Evolutionary conservation across 2,888 invertebrate species (phyloP).

Genomic region (Ceratothoa steindachneri): DNA sequence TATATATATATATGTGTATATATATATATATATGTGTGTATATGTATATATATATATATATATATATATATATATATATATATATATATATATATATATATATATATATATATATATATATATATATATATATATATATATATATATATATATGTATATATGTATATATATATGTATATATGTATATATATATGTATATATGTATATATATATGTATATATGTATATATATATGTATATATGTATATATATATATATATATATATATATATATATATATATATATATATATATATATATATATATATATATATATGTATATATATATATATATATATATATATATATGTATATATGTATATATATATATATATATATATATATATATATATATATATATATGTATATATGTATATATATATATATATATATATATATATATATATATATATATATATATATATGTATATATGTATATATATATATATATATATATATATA

Average conservation of each 20-base stretch:
- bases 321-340: constrained; percentile 25
- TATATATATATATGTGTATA: not conserved
- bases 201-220: constrained; percentile 15
- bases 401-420: constrained; percentile 21
- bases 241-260: constrained; percentile 1
- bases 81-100: constrained; percentile 23
- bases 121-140: constrained; percentile 22
- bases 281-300: constrained; percentile 25
- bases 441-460: constrained; percentile 22
- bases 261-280: constrained; percentile 22
- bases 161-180: constrained; percentile 10
- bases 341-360: constrained; percentile 24
- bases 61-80: constrained; percentile 17
- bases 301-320: constrained; percentile 24
- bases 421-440: constrained; percentile 18
- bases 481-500: too few species aligned
- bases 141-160: constrained; percentile 23
- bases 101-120: constrained; percentile 24
- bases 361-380: constrained; percentile 25
- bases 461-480: too few species aligned
- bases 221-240: constrained; percentile 16
- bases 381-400: constrained; percentile 22
- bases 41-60: constrained; percentile 13
- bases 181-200: constrained; percentile 15
- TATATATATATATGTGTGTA: not conserved